Conservation (phyloP, 2,113 vertebrate species). For the Cyanoderma ruficeps region DNA sequence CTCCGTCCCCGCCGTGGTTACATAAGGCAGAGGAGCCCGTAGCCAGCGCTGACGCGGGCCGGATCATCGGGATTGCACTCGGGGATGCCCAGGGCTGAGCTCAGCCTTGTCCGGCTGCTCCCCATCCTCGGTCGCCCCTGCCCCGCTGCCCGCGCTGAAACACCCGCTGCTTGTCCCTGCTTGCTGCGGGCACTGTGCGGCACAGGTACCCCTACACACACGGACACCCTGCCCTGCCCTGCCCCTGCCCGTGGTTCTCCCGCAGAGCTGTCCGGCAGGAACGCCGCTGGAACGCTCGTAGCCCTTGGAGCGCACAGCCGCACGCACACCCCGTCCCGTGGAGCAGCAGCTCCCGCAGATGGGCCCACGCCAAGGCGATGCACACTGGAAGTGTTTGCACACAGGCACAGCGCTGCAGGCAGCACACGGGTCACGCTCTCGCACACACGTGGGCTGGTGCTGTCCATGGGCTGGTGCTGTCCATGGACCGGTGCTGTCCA, state of each 20-base stretch:
- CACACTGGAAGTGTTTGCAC: background rate
- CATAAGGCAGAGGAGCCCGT: background rate
- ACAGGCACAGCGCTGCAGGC: background rate
- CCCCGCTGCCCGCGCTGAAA: background rate
- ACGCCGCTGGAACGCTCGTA: accelerated
- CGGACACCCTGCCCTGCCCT: background rate
- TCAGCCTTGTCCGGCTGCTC: background rate
- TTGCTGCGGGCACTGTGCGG: background rate
- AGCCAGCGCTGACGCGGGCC: background rate
- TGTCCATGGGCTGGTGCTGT: accelerated
- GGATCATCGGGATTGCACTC: background rate
- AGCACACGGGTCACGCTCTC: background rate
- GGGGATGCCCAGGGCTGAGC: background rate
- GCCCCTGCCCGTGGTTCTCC: background rate
- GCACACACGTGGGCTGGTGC: background rate
- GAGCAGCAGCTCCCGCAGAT: background rate
- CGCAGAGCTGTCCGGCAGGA: background rate
- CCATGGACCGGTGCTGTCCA: accelerated
- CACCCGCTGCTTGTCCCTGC: background rate
- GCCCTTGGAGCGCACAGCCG: background rate
- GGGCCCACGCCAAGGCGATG: background rate
- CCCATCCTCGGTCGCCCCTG: background rate
- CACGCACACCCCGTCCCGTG: accelerated
- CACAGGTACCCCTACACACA: background rate
- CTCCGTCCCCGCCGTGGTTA: background rate